These are phyloP conservation scores for Asarcornis scutulata DNA, from an alignment of 2,113 vertebrate genomes.

Conservation along the genomic window DNA sequence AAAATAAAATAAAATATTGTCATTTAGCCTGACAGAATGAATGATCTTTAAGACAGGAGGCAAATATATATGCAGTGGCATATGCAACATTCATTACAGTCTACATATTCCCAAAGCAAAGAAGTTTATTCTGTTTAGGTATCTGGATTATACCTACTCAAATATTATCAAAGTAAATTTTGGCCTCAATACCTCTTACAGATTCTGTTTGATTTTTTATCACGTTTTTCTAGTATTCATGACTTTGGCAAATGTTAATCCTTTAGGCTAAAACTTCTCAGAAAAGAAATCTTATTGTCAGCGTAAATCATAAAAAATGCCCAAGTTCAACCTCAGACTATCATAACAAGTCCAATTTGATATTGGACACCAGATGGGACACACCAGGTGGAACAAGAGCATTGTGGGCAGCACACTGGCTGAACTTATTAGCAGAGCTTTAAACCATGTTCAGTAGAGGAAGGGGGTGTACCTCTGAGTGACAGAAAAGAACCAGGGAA, in stretches of 20 bases:
- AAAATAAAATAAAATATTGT: too few species aligned
- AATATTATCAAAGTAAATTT: neutral
- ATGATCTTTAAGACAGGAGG: neutral
- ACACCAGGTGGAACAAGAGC: too few species aligned
- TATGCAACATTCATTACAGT: neutral
- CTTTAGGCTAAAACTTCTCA: neutral
- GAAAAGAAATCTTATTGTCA: neutral
- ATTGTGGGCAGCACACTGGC: too few species aligned
- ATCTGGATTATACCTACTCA: neutral
- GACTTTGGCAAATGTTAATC: neutral
- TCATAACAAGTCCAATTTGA: neutral
- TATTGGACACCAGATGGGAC: neutral
- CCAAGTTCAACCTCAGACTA: neutral
- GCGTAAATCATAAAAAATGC: neutral
- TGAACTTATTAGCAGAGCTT: too few species aligned
- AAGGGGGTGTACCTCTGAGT: too few species aligned
- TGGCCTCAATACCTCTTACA: neutral
- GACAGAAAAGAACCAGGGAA: too few species aligned
- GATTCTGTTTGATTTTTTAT: neutral
- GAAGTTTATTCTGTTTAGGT: neutral
- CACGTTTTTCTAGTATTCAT: neutral
- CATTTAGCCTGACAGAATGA: neutral
- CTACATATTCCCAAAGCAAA: neutral
- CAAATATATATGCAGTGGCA: neutral
- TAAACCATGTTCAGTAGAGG: too few species aligned